These are phyloP conservation scores for Nipponacmea schrenckii DNA, from an alignment of 2,888 invertebrate genomes.

Conservation along the genomic window DNA sequence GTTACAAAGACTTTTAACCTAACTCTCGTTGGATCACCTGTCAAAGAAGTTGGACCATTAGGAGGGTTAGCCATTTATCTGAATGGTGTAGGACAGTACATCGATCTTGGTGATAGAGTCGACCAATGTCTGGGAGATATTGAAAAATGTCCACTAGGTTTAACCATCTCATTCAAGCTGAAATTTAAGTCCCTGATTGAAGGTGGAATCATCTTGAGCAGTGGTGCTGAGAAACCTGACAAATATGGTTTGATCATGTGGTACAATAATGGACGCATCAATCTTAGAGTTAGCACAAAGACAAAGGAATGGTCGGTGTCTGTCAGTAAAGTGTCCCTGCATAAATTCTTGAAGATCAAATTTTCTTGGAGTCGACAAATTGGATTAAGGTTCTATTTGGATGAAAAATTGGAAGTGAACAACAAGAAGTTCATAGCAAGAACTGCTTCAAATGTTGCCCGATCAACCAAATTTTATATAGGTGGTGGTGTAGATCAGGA, in stretches of 20 bases:
- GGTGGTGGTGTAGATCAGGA: constrained; percentile 18
- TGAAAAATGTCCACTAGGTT: constrained; percentile 37
- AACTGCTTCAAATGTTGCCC: constrained; percentile 10
- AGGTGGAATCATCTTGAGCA: constrained; percentile 39
- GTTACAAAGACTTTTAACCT: constrained; percentile 32
- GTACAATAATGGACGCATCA: constrained; percentile 31
- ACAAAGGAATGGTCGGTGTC: constrained; percentile 40
- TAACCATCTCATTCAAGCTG: constrained; percentile 38
- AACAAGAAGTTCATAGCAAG: constrained; percentile 13
- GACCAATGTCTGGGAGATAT: constrained; percentile 33
- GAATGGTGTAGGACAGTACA: constrained; percentile 45
- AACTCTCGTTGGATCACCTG: constrained; percentile 36
- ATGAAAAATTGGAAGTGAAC: constrained; percentile 23
- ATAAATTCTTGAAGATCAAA: constrained; percentile 33
- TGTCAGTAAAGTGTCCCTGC: constrained; percentile 21
- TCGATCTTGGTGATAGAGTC: constrained; percentile 41
- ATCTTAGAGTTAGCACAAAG: constrained; percentile 37
- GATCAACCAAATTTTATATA: constrained; percentile 21
- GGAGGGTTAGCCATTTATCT: constrained; percentile 46
- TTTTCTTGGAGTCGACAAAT: constrained; percentile 43
- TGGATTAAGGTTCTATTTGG: constrained; percentile 34
- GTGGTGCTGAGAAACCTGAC: constrained; percentile 34
- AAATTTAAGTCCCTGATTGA: constrained; percentile 27
- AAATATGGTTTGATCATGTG: constrained; percentile 43
- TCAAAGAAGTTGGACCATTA: constrained; percentile 41